phyloP scores from a whole-genome alignment of 2,113 vertebrate genomes.

The Tringa solitaria region DNA sequence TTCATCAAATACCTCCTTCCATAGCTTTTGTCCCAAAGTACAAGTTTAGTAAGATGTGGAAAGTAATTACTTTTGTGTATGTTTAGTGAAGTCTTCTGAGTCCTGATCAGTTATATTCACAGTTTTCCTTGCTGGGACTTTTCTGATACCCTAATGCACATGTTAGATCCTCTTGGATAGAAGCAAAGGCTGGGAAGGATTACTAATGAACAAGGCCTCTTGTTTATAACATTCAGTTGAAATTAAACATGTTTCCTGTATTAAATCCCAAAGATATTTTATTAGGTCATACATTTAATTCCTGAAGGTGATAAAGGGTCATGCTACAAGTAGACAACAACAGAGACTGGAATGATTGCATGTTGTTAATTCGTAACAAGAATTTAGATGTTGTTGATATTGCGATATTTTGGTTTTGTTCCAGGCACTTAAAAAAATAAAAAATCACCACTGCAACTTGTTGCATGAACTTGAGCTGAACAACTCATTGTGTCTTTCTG shows the following conservation, averaged over 20 bases:
- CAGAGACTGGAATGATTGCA: not conserved
- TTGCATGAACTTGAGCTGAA: not conserved
- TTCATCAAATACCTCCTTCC: constrained; percentile 11
- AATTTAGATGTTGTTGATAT: not conserved
- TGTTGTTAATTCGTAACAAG: not conserved
- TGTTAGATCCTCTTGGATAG: not conserved
- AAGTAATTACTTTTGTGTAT: constrained; percentile 43
- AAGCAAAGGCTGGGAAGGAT: not conserved
- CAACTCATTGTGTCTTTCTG: not conserved
- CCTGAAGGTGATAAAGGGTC: not conserved
- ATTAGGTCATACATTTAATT: not conserved
- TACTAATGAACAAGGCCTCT: not conserved
- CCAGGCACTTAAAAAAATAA: not conserved
- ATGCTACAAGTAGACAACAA: not conserved
- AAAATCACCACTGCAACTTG: not conserved
- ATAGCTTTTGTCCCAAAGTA: constrained; percentile 49
- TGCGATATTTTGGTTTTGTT: not conserved
- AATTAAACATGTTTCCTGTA: not conserved
- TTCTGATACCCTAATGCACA: not conserved
- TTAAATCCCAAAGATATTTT: not conserved
- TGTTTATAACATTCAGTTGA: not conserved
- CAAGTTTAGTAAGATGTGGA: not conserved
- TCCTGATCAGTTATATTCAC: not conserved
- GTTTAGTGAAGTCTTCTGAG: not conserved
- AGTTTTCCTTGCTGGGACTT: not conserved